Evolutionary conservation across 2,888 invertebrate species (phyloP).

Genomic region (Drosophila niveifrons): DNA sequence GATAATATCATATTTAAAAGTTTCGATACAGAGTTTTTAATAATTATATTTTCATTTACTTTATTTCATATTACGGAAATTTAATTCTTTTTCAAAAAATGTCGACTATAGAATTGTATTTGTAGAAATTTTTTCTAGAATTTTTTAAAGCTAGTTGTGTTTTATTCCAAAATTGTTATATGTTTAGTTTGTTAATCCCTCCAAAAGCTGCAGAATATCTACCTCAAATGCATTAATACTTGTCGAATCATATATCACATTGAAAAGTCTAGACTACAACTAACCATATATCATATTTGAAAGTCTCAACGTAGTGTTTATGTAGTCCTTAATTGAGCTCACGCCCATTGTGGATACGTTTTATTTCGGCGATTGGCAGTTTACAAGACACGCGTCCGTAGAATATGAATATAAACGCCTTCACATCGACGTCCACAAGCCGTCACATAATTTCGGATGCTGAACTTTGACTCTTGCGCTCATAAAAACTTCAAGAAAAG

Average conservation of each 20-base stretch:
- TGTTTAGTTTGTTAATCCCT: too few species aligned
- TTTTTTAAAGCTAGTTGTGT: too few species aligned
- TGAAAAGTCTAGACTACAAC: background rate
- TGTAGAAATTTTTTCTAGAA: too few species aligned
- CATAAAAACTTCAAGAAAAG: constrained; percentile 78
- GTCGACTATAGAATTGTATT: too few species aligned
- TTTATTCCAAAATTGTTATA: too few species aligned
- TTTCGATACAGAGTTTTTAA: too few species aligned
- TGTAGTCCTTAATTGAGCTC: constrained; percentile 49
- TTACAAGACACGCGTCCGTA: constrained; percentile 33
- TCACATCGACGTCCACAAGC: constrained; percentile 29
- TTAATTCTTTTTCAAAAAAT: too few species aligned
- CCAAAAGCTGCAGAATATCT: too few species aligned
- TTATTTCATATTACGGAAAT: too few species aligned
- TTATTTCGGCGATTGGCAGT: constrained; percentile 38
- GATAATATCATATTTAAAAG: too few species aligned
- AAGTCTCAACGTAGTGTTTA: background rate
- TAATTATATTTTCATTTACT: too few species aligned
- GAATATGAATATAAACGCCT: constrained; percentile 35
- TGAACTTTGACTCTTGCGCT: constrained; percentile 75
- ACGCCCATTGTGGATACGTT: constrained; percentile 47
- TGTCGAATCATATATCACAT: background rate
- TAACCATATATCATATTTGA: background rate
- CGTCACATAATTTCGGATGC: constrained; percentile 64
- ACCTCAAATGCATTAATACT: background rate